phyloP scores from a whole-genome alignment of 1,140 invertebrate genomes.

The Drosophila sulfurigaster region DNA sequence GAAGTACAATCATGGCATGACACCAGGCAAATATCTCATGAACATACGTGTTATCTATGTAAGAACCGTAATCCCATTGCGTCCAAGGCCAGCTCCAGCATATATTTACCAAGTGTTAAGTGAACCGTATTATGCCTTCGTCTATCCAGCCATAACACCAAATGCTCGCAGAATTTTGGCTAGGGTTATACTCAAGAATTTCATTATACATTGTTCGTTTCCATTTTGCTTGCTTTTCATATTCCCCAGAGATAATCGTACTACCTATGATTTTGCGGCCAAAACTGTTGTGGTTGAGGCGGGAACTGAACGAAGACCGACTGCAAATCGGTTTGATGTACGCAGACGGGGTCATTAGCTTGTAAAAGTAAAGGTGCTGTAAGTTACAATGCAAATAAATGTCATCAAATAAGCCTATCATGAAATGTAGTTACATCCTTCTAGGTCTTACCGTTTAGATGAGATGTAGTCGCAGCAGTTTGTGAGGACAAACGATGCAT shows the following conservation, averaged over 20 bases:
- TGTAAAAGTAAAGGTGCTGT: no score
- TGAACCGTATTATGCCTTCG: constrained; percentile 86
- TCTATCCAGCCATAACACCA: constrained; percentile 88
- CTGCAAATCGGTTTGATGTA: not conserved
- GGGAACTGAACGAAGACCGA: not conserved
- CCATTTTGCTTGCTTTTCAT: constrained; percentile 90
- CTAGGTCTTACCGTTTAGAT: no score
- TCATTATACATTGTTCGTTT: constrained; percentile 92
- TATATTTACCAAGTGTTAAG: constrained; percentile 34
- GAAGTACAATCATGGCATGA: constrained; percentile 90
- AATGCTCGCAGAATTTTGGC: constrained; percentile 88
- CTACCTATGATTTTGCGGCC: constrained; percentile 93
- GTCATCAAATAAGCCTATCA: no score
- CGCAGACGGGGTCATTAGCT: no score
- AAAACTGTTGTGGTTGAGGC: constrained; percentile 93
- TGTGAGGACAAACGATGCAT: no score
- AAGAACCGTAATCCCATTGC: constrained; percentile 87
- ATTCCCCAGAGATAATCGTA: constrained; percentile 92
- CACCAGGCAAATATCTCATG: constrained; percentile 93
- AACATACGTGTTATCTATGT: constrained; percentile 92
- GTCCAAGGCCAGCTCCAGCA: not conserved
- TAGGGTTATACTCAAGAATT: constrained; percentile 92
- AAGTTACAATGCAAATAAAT: no score
- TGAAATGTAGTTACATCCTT: no score
- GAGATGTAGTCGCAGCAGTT: no score